A percentile compares a stretch with the other conserved stretches of the same genome.
These are phyloP conservation scores for Xenopus tropicalis DNA, from an alignment of 2,113 vertebrate species.

Conservation along the genomic window UCB_Xtro_10.0 CM004444.2:146595001-146595500, in stretches of 20 bases:
- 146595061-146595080: not conserved
- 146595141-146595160: no score
- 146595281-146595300: no score
- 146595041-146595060: no score
- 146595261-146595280: not conserved
- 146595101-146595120: no score
- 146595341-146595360: not conserved
- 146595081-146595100: not conserved
- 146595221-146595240: no score
- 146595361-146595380: not conserved
- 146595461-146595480: slow-evolving; percentile 20
- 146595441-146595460: slow-evolving; percentile 3
- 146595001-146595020: not conserved
- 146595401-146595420: not conserved
- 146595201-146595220: not conserved
- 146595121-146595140: no score
- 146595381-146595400: no score
- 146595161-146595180: not conserved
- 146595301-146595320: no score
- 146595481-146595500: slow-evolving; percentile 46
- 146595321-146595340: no score
- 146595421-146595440: not conserved
- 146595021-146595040: not conserved
- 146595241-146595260: not conserved
- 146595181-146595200: not conserved